Percentiles rank a stretch among this genome's conserved stretches.
Conservation (phyloP, 2,888 invertebrate genomes). For the Plagodis pulveraria region DNA sequence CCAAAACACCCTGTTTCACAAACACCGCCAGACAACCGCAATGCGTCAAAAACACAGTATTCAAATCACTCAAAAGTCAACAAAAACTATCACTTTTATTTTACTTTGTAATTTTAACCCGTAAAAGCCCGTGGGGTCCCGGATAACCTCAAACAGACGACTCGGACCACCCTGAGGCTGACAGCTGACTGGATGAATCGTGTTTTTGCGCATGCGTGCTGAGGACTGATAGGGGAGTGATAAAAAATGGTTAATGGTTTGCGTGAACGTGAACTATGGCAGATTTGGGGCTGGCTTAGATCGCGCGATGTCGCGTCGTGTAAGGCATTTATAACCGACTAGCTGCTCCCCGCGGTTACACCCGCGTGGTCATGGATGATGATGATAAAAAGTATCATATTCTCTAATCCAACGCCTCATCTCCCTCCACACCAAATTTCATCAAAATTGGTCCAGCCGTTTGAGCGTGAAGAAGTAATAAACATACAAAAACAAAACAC, state of each 20-base stretch:
- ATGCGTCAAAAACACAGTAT: conserved; percentile 14
- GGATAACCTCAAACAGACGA: conserved; percentile 24
- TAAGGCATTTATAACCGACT: too few relatives aligned
- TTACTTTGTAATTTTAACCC: conserved; percentile 25
- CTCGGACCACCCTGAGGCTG: conserved; percentile 37
- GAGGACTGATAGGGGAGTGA: conserved; percentile 33
- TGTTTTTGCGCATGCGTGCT: conserved; percentile 58
- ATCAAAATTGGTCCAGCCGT: too few relatives aligned
- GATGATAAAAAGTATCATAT: too few relatives aligned
- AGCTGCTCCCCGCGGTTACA: too few relatives aligned
- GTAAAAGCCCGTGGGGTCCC: conserved; percentile 14
- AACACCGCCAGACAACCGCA: conserved; percentile 4
- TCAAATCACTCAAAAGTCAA: background rate
- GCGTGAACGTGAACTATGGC: conserved; percentile 14
- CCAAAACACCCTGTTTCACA: background rate
- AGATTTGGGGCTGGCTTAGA: background rate
- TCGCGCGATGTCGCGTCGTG: too few relatives aligned
- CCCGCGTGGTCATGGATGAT: too few relatives aligned
- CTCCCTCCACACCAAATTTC: too few relatives aligned
- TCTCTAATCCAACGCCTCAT: too few relatives aligned
- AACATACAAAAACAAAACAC: too few relatives aligned
- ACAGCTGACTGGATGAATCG: conserved; percentile 63
- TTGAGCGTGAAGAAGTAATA: too few relatives aligned
- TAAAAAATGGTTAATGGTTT: conserved; percentile 33
- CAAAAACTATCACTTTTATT: conserved; percentile 11